Evolutionary conservation across 35 echinoderm and acorn worm genomes (phyloP).

Genomic region (Apostichopus parvimensis): DNA sequence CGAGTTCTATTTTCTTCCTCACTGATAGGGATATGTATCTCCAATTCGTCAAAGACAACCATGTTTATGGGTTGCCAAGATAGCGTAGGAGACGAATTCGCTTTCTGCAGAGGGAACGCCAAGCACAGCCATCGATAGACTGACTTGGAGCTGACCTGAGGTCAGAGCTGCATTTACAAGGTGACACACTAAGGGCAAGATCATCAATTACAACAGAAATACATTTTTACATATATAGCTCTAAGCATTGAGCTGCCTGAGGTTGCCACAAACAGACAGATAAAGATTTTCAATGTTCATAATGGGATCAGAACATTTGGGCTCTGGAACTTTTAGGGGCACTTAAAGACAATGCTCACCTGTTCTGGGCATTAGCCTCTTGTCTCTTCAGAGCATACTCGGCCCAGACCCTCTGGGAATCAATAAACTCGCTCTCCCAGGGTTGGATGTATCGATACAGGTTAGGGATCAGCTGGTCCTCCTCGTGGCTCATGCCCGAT

Average conservation of each 20-base stretch:
- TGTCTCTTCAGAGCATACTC: constrained; percentile 99
- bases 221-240: neutral
- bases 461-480: constrained; percentile 99
- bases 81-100: constrained; percentile 19
- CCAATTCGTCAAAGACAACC: constrained; percentile 53
- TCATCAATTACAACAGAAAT: neutral
- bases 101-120: constrained; percentile 52
- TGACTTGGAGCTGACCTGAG: constrained; percentile 49
- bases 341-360: constrained; percentile 54
- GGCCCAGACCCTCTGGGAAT: constrained; percentile 98
- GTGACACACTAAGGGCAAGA: neutral
- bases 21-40: neutral
- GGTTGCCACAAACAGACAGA: too few species aligned
- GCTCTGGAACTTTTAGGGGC: neutral
- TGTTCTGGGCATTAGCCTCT: constrained; percentile 97
- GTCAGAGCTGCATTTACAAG: constrained; percentile 40
- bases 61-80: constrained; percentile 13
- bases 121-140: constrained; percentile 15
- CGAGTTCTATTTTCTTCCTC: too few species aligned
- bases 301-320: too few species aligned
- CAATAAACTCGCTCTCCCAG: constrained; percentile 99
- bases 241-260: too few species aligned
- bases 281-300: too few species aligned
- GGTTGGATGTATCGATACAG: constrained; percentile 99
- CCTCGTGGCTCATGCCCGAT: constrained; percentile 98